Evolutionary conservation across 30 jellyfish, hydroid and myxozoan genomes (phyloP), one percentile per base, ranked within the genome.

Genomic region (Aurelia coerulea): DNA sequence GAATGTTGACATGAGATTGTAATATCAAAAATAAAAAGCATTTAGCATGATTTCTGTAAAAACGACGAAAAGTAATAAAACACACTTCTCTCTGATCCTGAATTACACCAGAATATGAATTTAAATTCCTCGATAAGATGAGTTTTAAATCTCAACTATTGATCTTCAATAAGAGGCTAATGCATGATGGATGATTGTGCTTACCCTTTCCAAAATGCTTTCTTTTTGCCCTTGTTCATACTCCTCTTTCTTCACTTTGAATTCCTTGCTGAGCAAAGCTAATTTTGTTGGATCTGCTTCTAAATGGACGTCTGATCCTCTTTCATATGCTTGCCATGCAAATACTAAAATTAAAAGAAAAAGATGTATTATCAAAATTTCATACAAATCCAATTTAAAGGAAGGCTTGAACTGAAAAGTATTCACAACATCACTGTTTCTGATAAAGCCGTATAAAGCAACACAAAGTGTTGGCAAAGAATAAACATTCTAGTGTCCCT

Each of bases 201-300:
- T 6, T 54, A 94, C 99, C 97, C 90, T 94, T 60, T 89, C 97
- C 13, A 94, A 49, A 35, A 94, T 85, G 68, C 99, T 85, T 39
- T 86, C 97, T 64, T 94, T 89, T 50, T 87, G 91, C 6, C 90
- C 97, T 68, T 79, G 80, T 62, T 94, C 91, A 73, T 80, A 82
- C 32, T 81, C 92, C 3, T 94, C 99, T 53, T 94, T 94, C 71
- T 94, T 94, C 52, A 94, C 97, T 89, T 94, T 88, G 60, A 73
- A 94, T 64, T 96, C 96, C 78, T 84, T 94, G 62, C 89, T 90
- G 29, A 96, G 85, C 33, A 96, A 62, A 17, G 96, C 99, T 51
- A 92, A 83, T 83, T 96, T 96, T 29, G 99, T 96, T 23, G 99
- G 99, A 81, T 96, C 99, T 8, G 99, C 98, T 71, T 86, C 99